A percentile compares a stretch with the other conserved stretches of the same genome.
Conservation (phyloP, 2,113 vertebrate species). For the Phrynosoma platyrhinos region DNA sequence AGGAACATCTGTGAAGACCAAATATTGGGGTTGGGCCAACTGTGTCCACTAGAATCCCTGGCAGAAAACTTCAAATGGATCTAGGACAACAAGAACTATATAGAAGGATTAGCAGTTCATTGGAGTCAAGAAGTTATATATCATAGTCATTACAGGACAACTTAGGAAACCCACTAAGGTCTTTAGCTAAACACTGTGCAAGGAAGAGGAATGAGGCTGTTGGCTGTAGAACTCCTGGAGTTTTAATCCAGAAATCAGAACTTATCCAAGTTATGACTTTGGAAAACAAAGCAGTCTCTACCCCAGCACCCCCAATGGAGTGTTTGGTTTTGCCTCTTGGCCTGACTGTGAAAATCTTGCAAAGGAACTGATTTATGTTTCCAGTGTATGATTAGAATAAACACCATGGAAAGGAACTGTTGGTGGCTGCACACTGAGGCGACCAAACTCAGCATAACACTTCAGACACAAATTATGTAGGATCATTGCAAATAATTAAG, state of each 20-base stretch:
- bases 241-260: not conserved
- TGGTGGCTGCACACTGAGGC: conserved; percentile 11
- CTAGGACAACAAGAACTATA: not conserved
- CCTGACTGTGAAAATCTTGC: not conserved
- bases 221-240: not conserved
- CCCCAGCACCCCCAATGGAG: not conserved
- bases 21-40: accelerated
- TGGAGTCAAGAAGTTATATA: not conserved
- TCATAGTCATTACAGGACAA: not conserved
- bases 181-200: not conserved
- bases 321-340: not conserved
- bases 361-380: conserved; percentile 3
- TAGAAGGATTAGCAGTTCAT: not conserved
- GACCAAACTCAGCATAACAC: conserved; percentile 27
- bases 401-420: not conserved
- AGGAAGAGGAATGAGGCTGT: too few species aligned
- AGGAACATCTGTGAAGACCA: not conserved
- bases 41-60: not conserved
- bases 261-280: not conserved
- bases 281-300: not conserved
- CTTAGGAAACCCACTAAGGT: not conserved
- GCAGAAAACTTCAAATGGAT: not conserved
- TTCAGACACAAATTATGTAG: conserved; percentile 14
- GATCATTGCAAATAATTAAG: conserved; percentile 40
- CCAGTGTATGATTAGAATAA: conserved; percentile 18